phyloP scores from a whole-genome alignment of 2,797 vertebrate species.

The Steatocranus sp. region DNA sequence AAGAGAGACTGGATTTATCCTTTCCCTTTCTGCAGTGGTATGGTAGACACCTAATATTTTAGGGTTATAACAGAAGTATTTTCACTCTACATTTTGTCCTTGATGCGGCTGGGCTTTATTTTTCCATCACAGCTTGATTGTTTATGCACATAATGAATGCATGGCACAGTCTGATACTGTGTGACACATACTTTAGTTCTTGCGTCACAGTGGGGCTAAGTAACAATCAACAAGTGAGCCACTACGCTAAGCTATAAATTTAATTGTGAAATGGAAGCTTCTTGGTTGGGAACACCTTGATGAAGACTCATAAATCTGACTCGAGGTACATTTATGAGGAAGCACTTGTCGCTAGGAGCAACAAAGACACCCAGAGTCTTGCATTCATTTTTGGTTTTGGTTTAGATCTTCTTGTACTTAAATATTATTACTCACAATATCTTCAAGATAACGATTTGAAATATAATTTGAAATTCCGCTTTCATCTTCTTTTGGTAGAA shows the following conservation, averaged over 20 bases:
- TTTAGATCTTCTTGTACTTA: not conserved
- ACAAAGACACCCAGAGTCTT: not conserved
- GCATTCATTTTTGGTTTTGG: not conserved
- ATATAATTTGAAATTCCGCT: not conserved
- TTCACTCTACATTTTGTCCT: not conserved
- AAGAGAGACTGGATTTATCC: not conserved
- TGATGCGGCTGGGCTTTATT: not conserved
- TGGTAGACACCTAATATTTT: not conserved
- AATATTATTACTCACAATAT: not conserved
- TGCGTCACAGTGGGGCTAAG: not conserved
- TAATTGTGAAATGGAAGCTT: not conserved
- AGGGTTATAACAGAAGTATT: not conserved
- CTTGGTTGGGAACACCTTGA: not conserved
- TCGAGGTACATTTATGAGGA: not conserved
- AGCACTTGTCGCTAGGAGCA: not conserved
- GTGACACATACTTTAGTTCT: not conserved
- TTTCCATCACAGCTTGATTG: not conserved
- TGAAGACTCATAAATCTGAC: constrained; percentile 16
- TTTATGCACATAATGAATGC: not conserved
- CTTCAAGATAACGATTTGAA: not conserved
- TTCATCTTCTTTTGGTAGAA: not conserved
- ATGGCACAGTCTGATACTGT: not conserved
- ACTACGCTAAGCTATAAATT: not conserved
- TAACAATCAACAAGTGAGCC: not conserved
- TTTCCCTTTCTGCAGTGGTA: not conserved